Percentiles rank a stretch among this genome's conserved stretches.
Evolutionary conservation across 2,797 vertebrate genomes (phyloP).

Genomic region (Acanthiza pusilla): DNA sequence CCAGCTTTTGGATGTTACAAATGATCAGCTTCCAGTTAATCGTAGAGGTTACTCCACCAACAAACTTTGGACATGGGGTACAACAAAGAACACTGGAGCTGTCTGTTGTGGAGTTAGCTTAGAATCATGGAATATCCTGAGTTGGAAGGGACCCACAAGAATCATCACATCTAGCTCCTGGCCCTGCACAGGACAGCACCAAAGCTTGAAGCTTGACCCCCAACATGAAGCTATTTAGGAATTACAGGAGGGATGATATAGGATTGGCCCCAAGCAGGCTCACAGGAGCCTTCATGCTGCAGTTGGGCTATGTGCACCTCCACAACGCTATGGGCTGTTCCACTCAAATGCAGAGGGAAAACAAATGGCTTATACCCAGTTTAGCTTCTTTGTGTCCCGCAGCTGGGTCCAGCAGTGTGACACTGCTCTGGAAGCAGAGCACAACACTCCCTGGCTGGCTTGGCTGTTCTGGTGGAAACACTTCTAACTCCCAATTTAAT

Average conservation of each 20-base stretch:
- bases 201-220: not conserved
- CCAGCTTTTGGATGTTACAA: not conserved
- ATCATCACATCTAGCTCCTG: not conserved
- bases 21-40: not conserved
- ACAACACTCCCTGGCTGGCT: no score
- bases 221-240: not conserved
- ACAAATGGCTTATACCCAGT: not conserved
- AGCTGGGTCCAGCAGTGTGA: no score
- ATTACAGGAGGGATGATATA: not conserved
- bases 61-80: not conserved
- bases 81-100: not conserved
- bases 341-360: not conserved
- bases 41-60: not conserved
- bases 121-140: not conserved
- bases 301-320: rapidly evolving
- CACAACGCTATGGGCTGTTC: not conserved
- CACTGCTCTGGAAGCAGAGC: no score
- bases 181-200: not conserved
- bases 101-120: not conserved
- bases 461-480: no score
- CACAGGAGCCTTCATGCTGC: not conserved
- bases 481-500: no score
- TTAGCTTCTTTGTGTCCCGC: not conserved
- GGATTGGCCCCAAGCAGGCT: not conserved
- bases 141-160: not conserved